Evolutionary conservation across 2,888 invertebrate genomes (phyloP), one percentile per base, ranked within the genome.

Genomic region (Molanna angustata): DNA sequence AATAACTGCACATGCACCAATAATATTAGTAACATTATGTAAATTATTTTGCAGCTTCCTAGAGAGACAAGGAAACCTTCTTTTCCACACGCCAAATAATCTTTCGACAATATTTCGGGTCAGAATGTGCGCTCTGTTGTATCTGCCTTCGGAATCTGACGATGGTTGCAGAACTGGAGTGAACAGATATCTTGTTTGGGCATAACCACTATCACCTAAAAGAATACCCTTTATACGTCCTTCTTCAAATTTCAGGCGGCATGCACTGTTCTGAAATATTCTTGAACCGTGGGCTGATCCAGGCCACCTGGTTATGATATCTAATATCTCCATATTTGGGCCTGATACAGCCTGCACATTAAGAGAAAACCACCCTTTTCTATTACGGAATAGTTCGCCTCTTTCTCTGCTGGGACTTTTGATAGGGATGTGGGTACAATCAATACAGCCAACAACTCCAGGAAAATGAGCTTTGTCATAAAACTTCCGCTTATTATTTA

Each of bases 91-190:
- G 2, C 57, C 56, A 54, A 60, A 59, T 11, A 57, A 13, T 13
- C 60, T 19, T 48, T 60, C 60, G 3, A 60, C 51, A 17, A 52
- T 50, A 46, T 59, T 60, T 47, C 59, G 22, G 14, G 57, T 60
- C 2, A 42, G 19, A 13, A 60, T 55, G 41, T 60, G 59, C 3
- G 52, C 41, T 18, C n/a, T 32, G 42, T 60, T 60, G 37, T 60
- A 60, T 16, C 20, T 22, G 20, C 39, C 19, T 56, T 60, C 54
- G 18, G 43, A 22, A 32, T 2, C 17, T 18, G 47, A 56, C 13
- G 20, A 17, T 17, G 60, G 59, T 20, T 56, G 17, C 13, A 54
- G 27, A 7, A 61, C 19, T 27, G 60, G 61, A 22, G 60, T 61
- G 31, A 60, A 47, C 40, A 61, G 37, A 47, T 61, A 60, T 20